These are phyloP conservation scores for Xylota segnis DNA, from an alignment of 2,888 invertebrate species.

Conservation along the genomic window DNA sequence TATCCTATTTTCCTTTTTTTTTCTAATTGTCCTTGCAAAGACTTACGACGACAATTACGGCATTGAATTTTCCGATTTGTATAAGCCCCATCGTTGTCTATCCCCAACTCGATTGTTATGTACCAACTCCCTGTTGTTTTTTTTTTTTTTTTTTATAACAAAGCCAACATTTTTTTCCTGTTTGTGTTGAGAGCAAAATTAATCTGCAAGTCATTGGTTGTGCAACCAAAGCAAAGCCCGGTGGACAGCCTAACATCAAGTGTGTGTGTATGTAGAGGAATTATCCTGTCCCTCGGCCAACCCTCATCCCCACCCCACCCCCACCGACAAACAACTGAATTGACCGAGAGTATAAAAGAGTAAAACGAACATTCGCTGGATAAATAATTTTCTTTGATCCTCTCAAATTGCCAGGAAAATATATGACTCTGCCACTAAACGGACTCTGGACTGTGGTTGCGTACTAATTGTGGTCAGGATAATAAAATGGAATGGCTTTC, in stretches of 20 bases:
- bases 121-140: not conserved
- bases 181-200: constrained; percentile 48
- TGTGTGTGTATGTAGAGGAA: constrained; percentile 8
- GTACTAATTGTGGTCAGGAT: constrained; percentile 83
- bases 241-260: constrained; percentile 23
- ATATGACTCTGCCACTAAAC: constrained; percentile 54
- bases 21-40: constrained; percentile 57
- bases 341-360: constrained; percentile 28
- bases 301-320: not conserved
- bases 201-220: constrained; percentile 64
- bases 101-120: constrained; percentile 30
- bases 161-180: constrained; percentile 16
- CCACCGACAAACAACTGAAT: constrained; percentile 22
- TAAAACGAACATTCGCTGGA: constrained; percentile 61
- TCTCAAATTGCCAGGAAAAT: constrained; percentile 74
- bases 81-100: constrained; percentile 18
- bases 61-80: constrained; percentile 68
- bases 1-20: constrained; percentile 25
- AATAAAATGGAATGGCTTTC: constrained; percentile 83
- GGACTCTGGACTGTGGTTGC: constrained; percentile 70
- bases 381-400: constrained; percentile 76
- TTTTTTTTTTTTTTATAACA: constrained; percentile 24
- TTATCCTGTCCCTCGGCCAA: not conserved
- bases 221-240: constrained; percentile 53
- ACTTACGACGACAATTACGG: constrained; percentile 59